Evolutionary conservation across 2,113 vertebrate species (phyloP).

Genomic region (Hoplias malabaricus): DNA sequence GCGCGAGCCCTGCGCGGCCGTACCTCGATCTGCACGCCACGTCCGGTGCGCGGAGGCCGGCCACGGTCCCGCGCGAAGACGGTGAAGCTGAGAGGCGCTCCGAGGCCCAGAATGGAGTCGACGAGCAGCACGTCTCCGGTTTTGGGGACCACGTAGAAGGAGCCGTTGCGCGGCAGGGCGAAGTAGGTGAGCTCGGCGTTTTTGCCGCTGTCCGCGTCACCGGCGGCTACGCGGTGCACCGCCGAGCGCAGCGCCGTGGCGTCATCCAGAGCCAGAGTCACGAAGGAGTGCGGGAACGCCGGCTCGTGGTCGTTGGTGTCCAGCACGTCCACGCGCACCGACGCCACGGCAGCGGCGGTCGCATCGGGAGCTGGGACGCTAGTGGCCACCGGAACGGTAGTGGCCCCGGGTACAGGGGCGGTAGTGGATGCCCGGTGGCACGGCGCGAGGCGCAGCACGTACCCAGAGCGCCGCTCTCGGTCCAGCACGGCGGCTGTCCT

Average conservation of each 20-base stretch:
- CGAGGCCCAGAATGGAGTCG: conserved; percentile 81
- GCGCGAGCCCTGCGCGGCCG: conserved; percentile 74
- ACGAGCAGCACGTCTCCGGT: conserved; percentile 83
- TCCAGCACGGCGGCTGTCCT: conserved; percentile 78
- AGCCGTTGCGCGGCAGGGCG: conserved; percentile 75
- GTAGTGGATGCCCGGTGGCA: conserved; percentile 69
- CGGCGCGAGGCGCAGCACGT: conserved; percentile 73
- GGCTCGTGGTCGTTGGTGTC: conserved; percentile 87
- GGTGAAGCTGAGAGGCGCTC: conserved; percentile 72
- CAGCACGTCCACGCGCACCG: conserved; percentile 80
- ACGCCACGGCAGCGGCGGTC: conserved; percentile 66
- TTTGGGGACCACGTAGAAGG: conserved; percentile 86
- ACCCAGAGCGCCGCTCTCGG: conserved; percentile 76
- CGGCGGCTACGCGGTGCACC: conserved; percentile 76
- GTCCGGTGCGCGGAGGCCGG: conserved; percentile 78
- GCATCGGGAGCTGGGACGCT: too few species aligned
- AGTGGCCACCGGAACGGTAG: too few species aligned
- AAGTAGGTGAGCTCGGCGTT: conserved; percentile 86
- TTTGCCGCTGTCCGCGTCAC: conserved; percentile 79
- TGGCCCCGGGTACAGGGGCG: too few species aligned
- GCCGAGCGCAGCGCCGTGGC: conserved; percentile 77
- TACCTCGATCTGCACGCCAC: conserved; percentile 73
- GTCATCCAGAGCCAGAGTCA: conserved; percentile 79
- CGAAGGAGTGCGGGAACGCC: conserved; percentile 64
- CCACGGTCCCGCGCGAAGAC: conserved; percentile 84